Conservation (phyloP, 2,113 vertebrate species). For the Ginglymostoma cirratum region DNA sequence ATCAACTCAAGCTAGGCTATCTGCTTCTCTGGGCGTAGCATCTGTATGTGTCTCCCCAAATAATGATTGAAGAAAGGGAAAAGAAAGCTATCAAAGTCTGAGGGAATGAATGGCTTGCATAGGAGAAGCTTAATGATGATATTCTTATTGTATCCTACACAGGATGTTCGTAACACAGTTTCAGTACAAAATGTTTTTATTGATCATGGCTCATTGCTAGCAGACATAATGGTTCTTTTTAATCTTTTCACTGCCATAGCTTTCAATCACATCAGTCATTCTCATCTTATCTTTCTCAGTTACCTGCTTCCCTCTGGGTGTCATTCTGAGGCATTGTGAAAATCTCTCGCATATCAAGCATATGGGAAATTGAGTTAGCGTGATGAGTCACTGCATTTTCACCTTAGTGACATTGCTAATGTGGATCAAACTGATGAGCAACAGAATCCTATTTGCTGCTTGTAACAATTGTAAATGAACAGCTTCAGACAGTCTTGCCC, state of each 20-base stretch:
- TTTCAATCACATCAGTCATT: conserved; percentile 1
- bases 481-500: neutral
- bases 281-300: neutral
- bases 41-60: too few relatives aligned
- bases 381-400: neutral
- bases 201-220: conserved; percentile 29
- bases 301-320: neutral
- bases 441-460: neutral
- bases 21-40: neutral
- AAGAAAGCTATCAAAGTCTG: neutral
- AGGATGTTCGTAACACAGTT: neutral
- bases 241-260: neutral
- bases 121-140: neutral
- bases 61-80: neutral
- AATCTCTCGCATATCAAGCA: neutral
- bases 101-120: too few relatives aligned
- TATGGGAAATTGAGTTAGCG: neutral
- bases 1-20: neutral
- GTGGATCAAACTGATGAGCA: neutral
- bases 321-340: conserved; percentile 10
- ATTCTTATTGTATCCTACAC: neutral
- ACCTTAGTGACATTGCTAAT: neutral
- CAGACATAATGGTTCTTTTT: neutral
- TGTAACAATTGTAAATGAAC: neutral
- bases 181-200: neutral